Evolutionary conservation across 1,140 invertebrate genomes (phyloP).

Genomic region (Caenorhabditis remanei): DNA sequence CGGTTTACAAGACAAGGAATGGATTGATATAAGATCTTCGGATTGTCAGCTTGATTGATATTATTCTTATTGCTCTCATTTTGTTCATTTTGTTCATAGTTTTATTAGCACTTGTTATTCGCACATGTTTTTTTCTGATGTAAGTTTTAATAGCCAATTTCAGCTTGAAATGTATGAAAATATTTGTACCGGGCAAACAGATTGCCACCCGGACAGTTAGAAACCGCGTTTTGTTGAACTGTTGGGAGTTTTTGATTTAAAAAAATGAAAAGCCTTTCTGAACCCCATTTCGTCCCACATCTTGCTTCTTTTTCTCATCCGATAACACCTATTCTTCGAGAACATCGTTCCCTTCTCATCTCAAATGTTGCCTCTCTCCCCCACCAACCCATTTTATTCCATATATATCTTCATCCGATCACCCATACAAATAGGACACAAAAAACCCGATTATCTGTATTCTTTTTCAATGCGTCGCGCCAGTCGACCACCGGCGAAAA

Average conservation of each 20-base stretch:
- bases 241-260: not conserved
- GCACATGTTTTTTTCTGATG: not conserved
- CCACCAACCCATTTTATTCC: not conserved
- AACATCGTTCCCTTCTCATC: not conserved
- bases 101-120: not conserved
- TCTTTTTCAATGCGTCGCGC: not conserved
- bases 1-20: not conserved
- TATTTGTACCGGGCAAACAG: too few relatives aligned
- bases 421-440: not conserved
- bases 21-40: not conserved
- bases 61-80: not conserved
- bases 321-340: not conserved
- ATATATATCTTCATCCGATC: not conserved
- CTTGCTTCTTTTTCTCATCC: not conserved
- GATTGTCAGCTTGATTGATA: not conserved
- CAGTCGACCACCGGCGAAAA: not conserved
- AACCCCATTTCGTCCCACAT: not conserved
- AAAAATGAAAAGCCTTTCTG: not conserved
- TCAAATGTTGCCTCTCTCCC: not conserved
- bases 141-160: not conserved
- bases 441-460: conserved; percentile 25
- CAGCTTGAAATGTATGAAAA: not conserved
- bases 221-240: not conserved
- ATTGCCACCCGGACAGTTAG: too few relatives aligned
- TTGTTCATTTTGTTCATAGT: not conserved